These are phyloP conservation scores for Bembecia ichneumoniformis DNA, from an alignment of 2,888 invertebrate species.

Conservation along the genomic window DNA sequence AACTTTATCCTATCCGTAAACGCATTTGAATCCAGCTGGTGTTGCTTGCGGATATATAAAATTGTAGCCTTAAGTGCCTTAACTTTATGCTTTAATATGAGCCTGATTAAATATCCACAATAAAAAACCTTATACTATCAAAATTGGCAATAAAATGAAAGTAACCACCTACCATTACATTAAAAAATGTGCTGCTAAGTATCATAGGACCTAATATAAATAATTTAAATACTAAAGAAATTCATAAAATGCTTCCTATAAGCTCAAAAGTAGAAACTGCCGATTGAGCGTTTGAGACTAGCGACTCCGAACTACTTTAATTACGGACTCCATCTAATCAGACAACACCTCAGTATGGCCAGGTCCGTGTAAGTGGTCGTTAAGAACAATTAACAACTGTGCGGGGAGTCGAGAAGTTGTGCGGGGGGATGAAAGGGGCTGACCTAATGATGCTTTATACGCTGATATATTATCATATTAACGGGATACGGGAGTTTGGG, in stretches of 20 bases:
- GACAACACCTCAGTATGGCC: constrained; percentile 5
- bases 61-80: too few species aligned
- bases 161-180: too few species aligned
- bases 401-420: neutral
- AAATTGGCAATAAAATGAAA: too few species aligned
- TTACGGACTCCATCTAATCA: constrained; percentile 1
- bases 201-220: too few species aligned
- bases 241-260: neutral
- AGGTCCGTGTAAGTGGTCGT: constrained; percentile 15
- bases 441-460: constrained; percentile 53
- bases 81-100: too few species aligned
- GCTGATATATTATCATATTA: constrained; percentile 44
- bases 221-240: too few species aligned
- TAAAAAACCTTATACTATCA: too few species aligned
- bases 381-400: constrained; percentile 30
- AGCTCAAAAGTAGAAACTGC: neutral
- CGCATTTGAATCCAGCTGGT: too few species aligned
- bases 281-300: neutral
- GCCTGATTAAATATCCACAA: too few species aligned
- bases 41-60: too few species aligned
- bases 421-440: constrained; percentile 13
- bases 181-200: too few species aligned
- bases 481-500: constrained; percentile 11
- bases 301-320: neutral
- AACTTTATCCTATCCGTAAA: too few species aligned